Conservation (phyloP, 2,113 vertebrate species). For the Halcyon senegalensis region DNA sequence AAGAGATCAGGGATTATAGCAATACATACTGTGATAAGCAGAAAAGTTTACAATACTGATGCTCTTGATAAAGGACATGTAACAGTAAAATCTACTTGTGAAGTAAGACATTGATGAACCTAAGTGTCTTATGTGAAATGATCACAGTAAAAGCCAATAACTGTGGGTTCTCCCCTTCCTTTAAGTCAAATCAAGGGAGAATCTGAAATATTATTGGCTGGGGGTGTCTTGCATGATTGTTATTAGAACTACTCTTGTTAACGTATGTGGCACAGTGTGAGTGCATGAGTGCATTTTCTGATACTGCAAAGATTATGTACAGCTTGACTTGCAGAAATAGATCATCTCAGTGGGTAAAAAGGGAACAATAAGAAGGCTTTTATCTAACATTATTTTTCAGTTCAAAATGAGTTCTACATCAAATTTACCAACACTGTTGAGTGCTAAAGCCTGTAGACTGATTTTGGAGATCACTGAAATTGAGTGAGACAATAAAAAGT, state of each 20-base stretch:
- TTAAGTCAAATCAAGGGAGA: neutral
- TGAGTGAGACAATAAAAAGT: conserved; percentile 10
- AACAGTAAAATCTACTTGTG: neutral
- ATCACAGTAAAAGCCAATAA: neutral
- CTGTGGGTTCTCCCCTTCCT: neutral
- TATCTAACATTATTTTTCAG: conserved; percentile 10
- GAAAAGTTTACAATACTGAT: neutral
- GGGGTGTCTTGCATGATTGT: neutral
- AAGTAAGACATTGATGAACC: neutral
- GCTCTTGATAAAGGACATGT: neutral
- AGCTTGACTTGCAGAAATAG: conserved; percentile 32
- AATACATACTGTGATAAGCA: neutral
- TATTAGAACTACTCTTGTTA: conserved; percentile 32
- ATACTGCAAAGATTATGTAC: conserved; percentile 5
- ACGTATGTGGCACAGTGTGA: neutral
- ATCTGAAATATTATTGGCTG: neutral
- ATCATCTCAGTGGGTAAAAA: conserved; percentile 35
- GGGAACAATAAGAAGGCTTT: neutral
- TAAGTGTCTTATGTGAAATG: neutral
- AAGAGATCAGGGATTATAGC: neutral
- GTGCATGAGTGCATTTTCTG: conserved; percentile 5
- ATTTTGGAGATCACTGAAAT: conserved; percentile 55
- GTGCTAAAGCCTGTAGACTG: conserved; percentile 7
- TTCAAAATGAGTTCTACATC: neutral
- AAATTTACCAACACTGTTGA: neutral